Evolutionary conservation across 1,140 invertebrate genomes (phyloP).

Genomic region (Saxidomus purpurata): DNA sequence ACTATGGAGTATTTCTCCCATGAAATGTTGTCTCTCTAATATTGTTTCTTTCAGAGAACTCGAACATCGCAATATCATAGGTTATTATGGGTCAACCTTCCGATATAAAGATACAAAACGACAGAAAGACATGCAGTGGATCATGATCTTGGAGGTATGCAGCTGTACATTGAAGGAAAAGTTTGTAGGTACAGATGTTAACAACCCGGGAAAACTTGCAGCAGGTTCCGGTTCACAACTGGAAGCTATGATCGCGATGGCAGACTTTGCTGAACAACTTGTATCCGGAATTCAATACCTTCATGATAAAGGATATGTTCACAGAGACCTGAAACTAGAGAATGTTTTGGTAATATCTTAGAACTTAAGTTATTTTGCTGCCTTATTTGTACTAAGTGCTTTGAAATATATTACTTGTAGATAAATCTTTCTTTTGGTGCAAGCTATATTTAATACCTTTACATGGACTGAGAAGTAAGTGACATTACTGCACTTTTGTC

Average conservation of each 20-base stretch:
- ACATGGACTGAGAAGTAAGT: too few species aligned
- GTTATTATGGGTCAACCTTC: conserved; percentile 76
- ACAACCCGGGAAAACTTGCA: conserved; percentile 63
- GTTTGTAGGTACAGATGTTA: conserved; percentile 66
- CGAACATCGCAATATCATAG: conserved; percentile 75
- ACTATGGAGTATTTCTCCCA: too few species aligned
- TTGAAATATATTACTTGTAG: too few species aligned
- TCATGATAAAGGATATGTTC: conserved; percentile 79
- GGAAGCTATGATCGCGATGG: conserved; percentile 72
- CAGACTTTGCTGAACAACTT: conserved; percentile 73
- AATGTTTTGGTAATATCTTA: conserved; percentile 83
- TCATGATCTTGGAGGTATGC: conserved; percentile 82
- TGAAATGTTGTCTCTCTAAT: too few species aligned
- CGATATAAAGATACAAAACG: conserved; percentile 38
- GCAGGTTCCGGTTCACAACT: conserved; percentile 47
- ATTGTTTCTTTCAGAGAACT: conserved; percentile 61
- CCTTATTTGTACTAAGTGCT: too few species aligned
- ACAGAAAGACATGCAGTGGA: conserved; percentile 71
- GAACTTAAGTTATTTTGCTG: too few species aligned
- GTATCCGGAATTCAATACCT: conserved; percentile 78
- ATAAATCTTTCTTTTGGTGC: too few species aligned
- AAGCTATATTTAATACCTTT: too few species aligned
- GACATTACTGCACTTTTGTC: too few species aligned
- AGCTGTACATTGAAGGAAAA: conserved; percentile 74
- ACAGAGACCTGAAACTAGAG: conserved; percentile 83